Conservation (phyloP, 2,888 invertebrate genomes). For the Melipona bicolor region DNA sequence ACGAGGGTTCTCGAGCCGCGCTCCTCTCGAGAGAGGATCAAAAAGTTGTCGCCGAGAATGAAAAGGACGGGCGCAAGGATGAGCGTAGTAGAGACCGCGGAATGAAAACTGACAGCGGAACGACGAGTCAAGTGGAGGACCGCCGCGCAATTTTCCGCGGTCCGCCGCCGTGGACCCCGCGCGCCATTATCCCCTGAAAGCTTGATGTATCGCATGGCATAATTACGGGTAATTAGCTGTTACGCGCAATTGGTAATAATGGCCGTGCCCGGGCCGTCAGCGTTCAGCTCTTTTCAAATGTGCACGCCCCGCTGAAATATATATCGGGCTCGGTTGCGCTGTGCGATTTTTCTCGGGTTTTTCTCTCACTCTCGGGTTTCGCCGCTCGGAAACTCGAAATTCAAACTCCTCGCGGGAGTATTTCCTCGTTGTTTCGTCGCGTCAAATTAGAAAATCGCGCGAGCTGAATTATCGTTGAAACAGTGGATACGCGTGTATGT, state of each 20-base stretch:
- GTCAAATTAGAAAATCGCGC: too few relatives aligned
- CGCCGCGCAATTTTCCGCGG: slow-evolving; percentile 61
- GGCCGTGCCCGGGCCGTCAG: slow-evolving; percentile 47
- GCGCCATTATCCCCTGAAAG: slow-evolving; percentile 72
- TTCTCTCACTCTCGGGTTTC: too few relatives aligned
- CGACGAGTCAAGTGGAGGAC: slow-evolving; percentile 30
- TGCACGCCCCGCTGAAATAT: slow-evolving; percentile 19
- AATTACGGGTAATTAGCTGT: slow-evolving; percentile 77
- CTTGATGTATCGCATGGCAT: slow-evolving; percentile 74
- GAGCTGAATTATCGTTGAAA: too few relatives aligned
- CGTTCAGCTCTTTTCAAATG: slow-evolving; percentile 33
- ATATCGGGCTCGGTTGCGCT: background rate
- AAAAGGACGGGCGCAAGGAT: slow-evolving; percentile 22
- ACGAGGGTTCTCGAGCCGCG: slow-evolving; percentile 11
- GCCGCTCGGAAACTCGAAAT: too few relatives aligned
- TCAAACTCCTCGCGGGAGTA: too few relatives aligned
- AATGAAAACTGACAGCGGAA: slow-evolving; percentile 51
- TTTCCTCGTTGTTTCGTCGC: too few relatives aligned
- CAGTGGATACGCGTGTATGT: too few relatives aligned
- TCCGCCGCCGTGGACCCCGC: slow-evolving; percentile 60
- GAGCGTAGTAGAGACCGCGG: background rate
- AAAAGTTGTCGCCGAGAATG: slow-evolving; percentile 51
- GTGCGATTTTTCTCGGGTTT: background rate
- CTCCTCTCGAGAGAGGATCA: slow-evolving; percentile 20
- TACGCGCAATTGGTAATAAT: slow-evolving; percentile 77